Conservation (phyloP, 64 coral and sea anemone genomes). For the Acropora yongei region DNA sequence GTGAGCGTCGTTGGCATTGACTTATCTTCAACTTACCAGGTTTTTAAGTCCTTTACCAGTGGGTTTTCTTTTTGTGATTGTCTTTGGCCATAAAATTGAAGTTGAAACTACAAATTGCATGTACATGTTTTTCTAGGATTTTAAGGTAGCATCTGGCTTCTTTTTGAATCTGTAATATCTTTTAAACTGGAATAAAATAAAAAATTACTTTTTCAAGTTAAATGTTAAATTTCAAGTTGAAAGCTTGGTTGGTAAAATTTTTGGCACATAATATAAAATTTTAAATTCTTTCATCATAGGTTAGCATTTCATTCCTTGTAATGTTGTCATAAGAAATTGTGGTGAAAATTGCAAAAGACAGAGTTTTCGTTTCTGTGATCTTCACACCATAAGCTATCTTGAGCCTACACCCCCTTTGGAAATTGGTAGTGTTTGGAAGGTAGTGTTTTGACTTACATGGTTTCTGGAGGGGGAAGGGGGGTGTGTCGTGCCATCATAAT, state of each 20-base stretch:
- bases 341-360: too few species aligned
- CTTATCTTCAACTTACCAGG: not conserved
- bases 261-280: too few species aligned
- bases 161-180: slow-evolving; percentile 36
- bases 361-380: too few species aligned
- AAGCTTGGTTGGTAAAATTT: not conserved
- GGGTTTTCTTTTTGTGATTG: not conserved
- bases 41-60: not conserved
- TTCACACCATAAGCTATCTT: too few species aligned
- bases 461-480: too few species aligned
- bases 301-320: too few species aligned
- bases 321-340: too few species aligned
- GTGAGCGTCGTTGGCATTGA: not conserved
- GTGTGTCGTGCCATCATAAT: too few species aligned
- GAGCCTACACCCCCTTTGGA: too few species aligned
- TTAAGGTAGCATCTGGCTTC: slow-evolving; percentile 47
- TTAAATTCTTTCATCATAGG: not conserved
- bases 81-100: not conserved
- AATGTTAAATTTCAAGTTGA: not conserved
- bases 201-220: not conserved
- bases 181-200: slow-evolving; percentile 17
- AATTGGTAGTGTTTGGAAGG: too few species aligned
- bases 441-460: too few species aligned
- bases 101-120: not conserved
- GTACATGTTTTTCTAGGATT: not conserved